Evolutionary conservation across 2,113 vertebrate genomes (phyloP).

Genomic region (Chaetorhynchus papuensis): DNA sequence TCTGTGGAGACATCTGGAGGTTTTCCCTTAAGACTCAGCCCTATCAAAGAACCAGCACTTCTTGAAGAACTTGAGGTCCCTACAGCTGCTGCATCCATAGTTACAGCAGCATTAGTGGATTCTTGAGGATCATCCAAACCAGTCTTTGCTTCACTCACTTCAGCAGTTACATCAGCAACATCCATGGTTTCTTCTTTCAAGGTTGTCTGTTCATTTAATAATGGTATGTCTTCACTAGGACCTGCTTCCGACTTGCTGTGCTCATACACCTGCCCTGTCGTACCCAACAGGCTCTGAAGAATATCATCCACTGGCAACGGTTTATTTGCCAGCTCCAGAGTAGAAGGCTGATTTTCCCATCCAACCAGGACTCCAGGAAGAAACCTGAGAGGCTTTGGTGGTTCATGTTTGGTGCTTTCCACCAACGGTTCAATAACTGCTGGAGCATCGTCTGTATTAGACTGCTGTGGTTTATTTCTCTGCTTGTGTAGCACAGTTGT

Average conservation of each 20-base stretch:
- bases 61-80: constrained; percentile 57
- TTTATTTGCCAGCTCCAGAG: constrained; percentile 82
- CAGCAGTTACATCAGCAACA: constrained; percentile 74
- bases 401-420: constrained; percentile 77
- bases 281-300: constrained; percentile 74
- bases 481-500: constrained; percentile 80
- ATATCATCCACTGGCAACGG: constrained; percentile 76
- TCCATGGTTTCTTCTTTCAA: constrained; percentile 69
- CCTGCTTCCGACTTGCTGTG: constrained; percentile 44
- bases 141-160: constrained; percentile 64
- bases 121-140: constrained; percentile 43
- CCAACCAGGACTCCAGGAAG: constrained; percentile 93
- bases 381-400: constrained; percentile 87
- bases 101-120: not conserved
- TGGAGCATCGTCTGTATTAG: constrained; percentile 64
- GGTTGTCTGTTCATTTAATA: constrained; percentile 68
- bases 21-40: constrained; percentile 88
- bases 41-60: constrained; percentile 36
- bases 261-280: constrained; percentile 64
- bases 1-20: constrained; percentile 94
- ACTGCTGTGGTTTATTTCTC: constrained; percentile 76
- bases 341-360: constrained; percentile 85
- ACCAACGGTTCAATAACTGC: constrained; percentile 63
- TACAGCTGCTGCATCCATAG: constrained; percentile 24
- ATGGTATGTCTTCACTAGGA: constrained; percentile 59